A percentile compares a stretch with the other conserved stretches of the same genome.
phyloP scores from a whole-genome alignment of 35 echinoderm and acorn worm genomes.

The Diadema setosum region DNA sequence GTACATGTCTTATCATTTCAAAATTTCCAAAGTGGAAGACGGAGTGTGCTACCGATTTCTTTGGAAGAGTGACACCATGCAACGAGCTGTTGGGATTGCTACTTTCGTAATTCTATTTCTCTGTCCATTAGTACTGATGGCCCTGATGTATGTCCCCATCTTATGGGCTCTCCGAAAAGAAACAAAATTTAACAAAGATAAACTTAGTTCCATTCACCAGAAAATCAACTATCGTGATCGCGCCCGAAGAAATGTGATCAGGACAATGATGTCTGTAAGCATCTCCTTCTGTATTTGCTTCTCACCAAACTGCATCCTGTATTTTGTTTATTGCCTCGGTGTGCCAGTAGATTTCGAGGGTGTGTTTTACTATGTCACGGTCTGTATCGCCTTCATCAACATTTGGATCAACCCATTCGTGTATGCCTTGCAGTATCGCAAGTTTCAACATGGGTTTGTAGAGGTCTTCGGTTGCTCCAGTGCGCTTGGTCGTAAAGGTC shows the following conservation, averaged over 20 bases:
- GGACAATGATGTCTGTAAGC: slow-evolving; percentile 53
- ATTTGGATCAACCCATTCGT: slow-evolving; percentile 83
- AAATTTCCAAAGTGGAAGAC: neutral
- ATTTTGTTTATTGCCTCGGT: slow-evolving; percentile 23
- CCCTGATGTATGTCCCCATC: slow-evolving; percentile 51
- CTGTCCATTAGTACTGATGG: slow-evolving; percentile 41
- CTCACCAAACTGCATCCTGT: slow-evolving; percentile 15
- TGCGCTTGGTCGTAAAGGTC: too few species aligned
- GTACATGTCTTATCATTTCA: slow-evolving; percentile 24
- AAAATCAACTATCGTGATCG: neutral
- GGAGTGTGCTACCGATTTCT: neutral
- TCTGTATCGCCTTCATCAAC: slow-evolving; percentile 53
- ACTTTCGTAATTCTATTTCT: slow-evolving; percentile 24
- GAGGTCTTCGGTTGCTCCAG: neutral
- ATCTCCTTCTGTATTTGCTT: slow-evolving; percentile 59
- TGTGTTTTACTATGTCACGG: slow-evolving; percentile 30
- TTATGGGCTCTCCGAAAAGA: neutral
- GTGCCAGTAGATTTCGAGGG: neutral
- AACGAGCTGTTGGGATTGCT: neutral
- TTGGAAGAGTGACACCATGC: neutral
- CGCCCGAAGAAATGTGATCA: slow-evolving; percentile 48
- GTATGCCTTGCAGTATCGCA: slow-evolving; percentile 62
- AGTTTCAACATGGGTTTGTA: slow-evolving; percentile 42
- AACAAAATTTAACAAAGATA: neutral
- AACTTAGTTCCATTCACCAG: neutral